Percentiles rank a stretch among this genome's conserved stretches.
Evolutionary conservation across 2,888 invertebrate species (phyloP).

Genomic region (Drosophila subquinaria): DNA sequence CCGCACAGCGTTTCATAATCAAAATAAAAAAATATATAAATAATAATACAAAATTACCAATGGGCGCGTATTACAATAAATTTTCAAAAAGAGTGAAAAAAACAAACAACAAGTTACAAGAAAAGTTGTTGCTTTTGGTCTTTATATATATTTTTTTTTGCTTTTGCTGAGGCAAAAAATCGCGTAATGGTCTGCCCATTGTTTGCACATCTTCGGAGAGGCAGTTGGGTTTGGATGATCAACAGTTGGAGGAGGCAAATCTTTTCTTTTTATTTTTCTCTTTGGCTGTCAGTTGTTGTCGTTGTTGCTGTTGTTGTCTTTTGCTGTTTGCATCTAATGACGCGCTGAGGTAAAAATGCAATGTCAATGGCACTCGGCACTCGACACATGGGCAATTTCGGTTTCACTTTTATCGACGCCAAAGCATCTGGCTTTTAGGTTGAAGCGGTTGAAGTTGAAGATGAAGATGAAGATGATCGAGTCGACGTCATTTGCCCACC

Average conservation of each 20-base stretch:
- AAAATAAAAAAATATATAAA: constrained; percentile 50
- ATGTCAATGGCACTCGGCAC: constrained; percentile 80
- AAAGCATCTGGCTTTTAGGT: constrained; percentile 62
- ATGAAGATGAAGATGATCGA: constrained; percentile 66
- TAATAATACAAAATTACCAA: constrained; percentile 76
- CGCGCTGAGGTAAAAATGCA: constrained; percentile 76
- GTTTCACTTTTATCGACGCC: constrained; percentile 82
- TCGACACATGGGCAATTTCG: constrained; percentile 69
- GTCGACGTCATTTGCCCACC: constrained; percentile 58
- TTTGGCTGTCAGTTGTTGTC: constrained; percentile 43
- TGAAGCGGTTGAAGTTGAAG: constrained; percentile 45
- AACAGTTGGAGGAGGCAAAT: constrained; percentile 49
- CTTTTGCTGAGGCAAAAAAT: constrained; percentile 55
- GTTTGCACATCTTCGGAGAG: constrained; percentile 53
- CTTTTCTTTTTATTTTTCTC: constrained; percentile 39
- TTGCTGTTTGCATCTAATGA: constrained; percentile 72
- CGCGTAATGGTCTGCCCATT: constrained; percentile 74
- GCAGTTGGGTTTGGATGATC: constrained; percentile 43
- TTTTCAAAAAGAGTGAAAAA: constrained; percentile 44
- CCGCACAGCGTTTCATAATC: constrained; percentile 70
- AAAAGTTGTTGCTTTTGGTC: constrained; percentile 33
- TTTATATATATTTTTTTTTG: constrained; percentile 31
- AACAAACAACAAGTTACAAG: constrained; percentile 16
- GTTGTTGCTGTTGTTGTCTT: constrained; percentile 41
- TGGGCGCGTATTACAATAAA: constrained; percentile 76